A percentile compares a stretch with the other conserved stretches of the same genome.
Conservation (phyloP, 2,888 invertebrate species). For the Molanna angustata region DNA sequence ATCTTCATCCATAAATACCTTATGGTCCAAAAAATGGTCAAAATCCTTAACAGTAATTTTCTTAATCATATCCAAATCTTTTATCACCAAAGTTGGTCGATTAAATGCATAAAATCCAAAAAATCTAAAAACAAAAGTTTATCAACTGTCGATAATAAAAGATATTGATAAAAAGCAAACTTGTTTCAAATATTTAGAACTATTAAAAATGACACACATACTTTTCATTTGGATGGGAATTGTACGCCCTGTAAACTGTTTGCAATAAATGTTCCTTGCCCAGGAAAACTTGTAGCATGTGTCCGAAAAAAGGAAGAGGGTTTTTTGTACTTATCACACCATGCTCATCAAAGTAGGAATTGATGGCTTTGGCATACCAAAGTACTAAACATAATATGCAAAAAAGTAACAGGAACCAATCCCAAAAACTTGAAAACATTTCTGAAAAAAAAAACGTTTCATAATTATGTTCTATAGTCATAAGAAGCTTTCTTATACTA, state of each 20-base stretch:
- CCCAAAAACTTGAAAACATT: constrained; percentile 8
- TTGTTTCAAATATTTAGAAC: not conserved
- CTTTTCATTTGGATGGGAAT: constrained; percentile 25
- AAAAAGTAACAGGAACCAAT: constrained; percentile 5
- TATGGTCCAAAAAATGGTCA: constrained; percentile 38
- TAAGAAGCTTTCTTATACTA: no score
- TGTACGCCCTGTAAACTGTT: constrained; percentile 21
- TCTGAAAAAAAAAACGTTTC: constrained; percentile 10
- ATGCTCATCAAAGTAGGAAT: constrained; percentile 19
- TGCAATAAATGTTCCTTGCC: constrained; percentile 25
- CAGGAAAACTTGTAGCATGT: constrained; percentile 28
- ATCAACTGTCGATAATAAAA: no score
- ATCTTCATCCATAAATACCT: constrained; percentile 35
- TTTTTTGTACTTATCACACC: constrained; percentile 22
- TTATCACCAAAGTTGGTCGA: constrained; percentile 36
- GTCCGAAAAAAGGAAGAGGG: constrained; percentile 33
- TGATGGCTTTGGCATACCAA: constrained; percentile 20
- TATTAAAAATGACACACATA: constrained; percentile 1
- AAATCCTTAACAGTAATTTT: constrained; percentile 38
- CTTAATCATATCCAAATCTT: constrained; percentile 39
- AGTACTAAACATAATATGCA: constrained; percentile 10
- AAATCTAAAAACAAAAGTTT: constrained; percentile 13
- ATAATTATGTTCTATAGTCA: not conserved
- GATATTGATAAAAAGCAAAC: no score
- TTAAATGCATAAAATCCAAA: constrained; percentile 37